Evolutionary conservation across 2,888 invertebrate species (phyloP).

Genomic region (Pseudococcus viburni): DNA sequence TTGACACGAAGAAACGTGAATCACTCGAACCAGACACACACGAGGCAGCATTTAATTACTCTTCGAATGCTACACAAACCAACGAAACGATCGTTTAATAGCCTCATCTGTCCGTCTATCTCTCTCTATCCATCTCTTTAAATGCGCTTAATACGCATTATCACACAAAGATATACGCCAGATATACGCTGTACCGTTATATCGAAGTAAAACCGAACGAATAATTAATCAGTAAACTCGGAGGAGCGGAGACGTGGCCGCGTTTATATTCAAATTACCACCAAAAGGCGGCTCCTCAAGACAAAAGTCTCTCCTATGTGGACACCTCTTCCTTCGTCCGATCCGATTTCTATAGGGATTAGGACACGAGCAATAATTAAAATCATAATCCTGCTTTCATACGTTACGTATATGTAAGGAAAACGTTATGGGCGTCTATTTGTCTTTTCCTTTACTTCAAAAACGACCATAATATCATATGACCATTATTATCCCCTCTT

Average conservation of each 20-base stretch:
- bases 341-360: not conserved
- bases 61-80: conserved; percentile 9
- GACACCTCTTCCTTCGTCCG: not conserved
- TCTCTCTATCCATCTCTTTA: not conserved
- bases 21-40: conserved; percentile 27
- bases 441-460: not conserved
- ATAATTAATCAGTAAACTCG: conserved; percentile 1
- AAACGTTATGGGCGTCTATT: not conserved
- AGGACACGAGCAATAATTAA: conserved; percentile 16
- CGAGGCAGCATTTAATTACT: conserved; percentile 30
- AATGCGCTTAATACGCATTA: conserved; percentile 5
- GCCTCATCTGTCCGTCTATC: not conserved
- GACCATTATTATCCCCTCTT: no score
- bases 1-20: conserved; percentile 34
- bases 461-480: not conserved
- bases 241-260: not conserved
- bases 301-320: not conserved
- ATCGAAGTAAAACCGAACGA: conserved; percentile 16
- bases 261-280: conserved; percentile 17
- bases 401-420: not conserved
- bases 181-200: not conserved
- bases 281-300: conserved; percentile 6
- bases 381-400: not conserved
- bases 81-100: not conserved
- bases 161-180: conserved; percentile 7